These are phyloP conservation scores for Tor tambroides DNA, from an alignment of 2,113 vertebrate species.

Conservation along the genomic window DNA sequence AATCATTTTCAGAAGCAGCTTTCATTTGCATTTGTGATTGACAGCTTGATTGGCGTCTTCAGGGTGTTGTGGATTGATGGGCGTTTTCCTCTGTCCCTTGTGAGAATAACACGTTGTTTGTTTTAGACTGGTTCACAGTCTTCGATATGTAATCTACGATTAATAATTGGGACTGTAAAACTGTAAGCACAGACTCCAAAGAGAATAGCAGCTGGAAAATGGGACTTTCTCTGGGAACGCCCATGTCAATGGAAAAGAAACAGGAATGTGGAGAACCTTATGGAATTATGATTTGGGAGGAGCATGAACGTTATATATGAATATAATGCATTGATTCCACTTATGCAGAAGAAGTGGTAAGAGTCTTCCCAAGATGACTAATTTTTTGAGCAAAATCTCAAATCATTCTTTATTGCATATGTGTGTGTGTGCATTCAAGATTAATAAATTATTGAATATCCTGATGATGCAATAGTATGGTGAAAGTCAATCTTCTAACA, in stretches of 20 bases:
- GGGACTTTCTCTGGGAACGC: conserved; percentile 19
- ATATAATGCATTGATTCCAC: neutral
- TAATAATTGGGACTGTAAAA: neutral
- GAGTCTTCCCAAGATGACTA: neutral
- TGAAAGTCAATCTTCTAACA: neutral
- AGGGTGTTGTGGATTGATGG: neutral
- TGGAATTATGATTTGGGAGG: neutral
- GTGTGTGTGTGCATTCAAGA: neutral
- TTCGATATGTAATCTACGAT: neutral
- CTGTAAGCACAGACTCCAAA: neutral
- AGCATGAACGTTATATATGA: neutral
- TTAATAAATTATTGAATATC: neutral
- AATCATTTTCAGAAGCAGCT: neutral
- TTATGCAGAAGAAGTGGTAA: neutral
- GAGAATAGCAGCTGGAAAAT: conserved; percentile 16
- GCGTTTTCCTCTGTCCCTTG: neutral
- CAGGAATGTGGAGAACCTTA: conserved; percentile 24
- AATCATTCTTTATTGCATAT: neutral
- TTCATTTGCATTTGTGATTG: neutral
- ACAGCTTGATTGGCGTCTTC: neutral
- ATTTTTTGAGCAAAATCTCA: neutral
- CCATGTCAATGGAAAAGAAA: conserved; percentile 31
- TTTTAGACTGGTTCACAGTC: neutral
- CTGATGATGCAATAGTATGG: neutral
- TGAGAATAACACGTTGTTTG: neutral